Evolutionary conservation across 2,797 vertebrate species (phyloP).

Genomic region (Tenualosa ilisha): DNA sequence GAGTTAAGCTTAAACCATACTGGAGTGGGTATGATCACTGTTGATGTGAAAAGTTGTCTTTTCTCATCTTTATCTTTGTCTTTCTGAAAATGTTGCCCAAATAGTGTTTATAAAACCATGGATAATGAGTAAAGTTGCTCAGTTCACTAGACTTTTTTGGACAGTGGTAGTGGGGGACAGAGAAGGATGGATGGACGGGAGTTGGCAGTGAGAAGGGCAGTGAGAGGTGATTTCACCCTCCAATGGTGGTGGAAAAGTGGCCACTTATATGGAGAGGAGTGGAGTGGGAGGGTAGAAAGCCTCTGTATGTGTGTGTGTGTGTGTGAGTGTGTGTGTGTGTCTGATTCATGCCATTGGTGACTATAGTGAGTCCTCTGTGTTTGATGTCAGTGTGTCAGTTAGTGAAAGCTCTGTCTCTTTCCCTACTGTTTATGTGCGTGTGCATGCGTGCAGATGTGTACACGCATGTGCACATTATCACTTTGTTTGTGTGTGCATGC

Average conservation of each 20-base stretch:
- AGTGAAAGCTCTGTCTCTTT: not conserved
- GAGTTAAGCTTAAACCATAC: not conserved
- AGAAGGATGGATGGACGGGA: not conserved
- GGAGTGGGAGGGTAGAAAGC: not conserved
- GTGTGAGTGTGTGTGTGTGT: slow-evolving; percentile 1
- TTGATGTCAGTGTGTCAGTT: not conserved
- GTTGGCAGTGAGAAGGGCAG: not conserved
- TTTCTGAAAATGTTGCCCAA: not conserved
- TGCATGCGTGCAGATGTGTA: not conserved
- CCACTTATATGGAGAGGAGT: not conserved
- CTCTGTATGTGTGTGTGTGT: not conserved
- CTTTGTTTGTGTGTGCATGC: too few relatives aligned
- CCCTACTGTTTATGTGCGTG: not conserved
- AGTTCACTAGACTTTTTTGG: not conserved
- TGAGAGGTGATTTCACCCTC: slow-evolving; percentile 8
- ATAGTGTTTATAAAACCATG: not conserved
- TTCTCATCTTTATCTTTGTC: not conserved
- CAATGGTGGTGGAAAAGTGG: slow-evolving; percentile 3
- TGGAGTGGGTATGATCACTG: not conserved
- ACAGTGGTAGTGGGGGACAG: not conserved
- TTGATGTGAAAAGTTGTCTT: not conserved
- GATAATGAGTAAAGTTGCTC: not conserved
- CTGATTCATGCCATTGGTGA: not conserved
- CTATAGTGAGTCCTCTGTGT: slow-evolving; percentile 8
- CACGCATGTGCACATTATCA: too few relatives aligned